Evolutionary conservation across 2,888 invertebrate genomes (phyloP).

Genomic region (Cheilosia impressa): DNA sequence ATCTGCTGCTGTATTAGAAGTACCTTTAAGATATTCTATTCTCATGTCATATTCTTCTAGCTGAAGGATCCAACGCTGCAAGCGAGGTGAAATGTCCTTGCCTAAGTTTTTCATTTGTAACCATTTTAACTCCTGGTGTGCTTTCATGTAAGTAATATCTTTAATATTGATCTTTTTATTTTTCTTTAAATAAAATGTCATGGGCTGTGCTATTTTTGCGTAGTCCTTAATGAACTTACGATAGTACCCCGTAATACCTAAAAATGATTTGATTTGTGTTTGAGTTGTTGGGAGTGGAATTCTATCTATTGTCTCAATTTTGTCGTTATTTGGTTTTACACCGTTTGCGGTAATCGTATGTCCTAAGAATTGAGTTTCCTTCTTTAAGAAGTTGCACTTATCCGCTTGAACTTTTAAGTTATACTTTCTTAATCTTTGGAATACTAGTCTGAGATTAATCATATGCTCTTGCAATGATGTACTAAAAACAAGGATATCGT

Average conservation of each 20-base stretch:
- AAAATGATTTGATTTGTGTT: conserved; percentile 76
- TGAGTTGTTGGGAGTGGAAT: conserved; percentile 75
- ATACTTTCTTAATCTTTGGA: conserved; percentile 41
- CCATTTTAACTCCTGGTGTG: conserved; percentile 28
- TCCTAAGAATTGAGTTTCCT: conserved; percentile 77
- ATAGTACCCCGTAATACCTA: conserved; percentile 43
- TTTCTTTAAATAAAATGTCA: too few species aligned
- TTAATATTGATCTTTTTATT: too few species aligned
- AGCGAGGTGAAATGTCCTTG: conserved; percentile 9
- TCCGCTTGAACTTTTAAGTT: too few species aligned
- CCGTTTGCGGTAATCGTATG: conserved; percentile 78
- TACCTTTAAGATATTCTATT: conserved; percentile 20
- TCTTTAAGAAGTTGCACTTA: conserved; percentile 76
- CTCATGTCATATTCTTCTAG: conserved; percentile 4
- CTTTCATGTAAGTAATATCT: too few species aligned
- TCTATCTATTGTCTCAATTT: conserved; percentile 76
- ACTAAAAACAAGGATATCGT: conserved; percentile 42
- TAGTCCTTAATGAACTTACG: conserved; percentile 47
- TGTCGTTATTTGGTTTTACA: conserved; percentile 78
- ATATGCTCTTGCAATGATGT: conserved; percentile 48
- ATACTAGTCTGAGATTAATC: conserved; percentile 72
- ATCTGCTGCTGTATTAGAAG: conserved; percentile 6
- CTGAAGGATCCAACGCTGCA: conserved; percentile 6
- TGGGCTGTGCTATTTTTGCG: too few species aligned
- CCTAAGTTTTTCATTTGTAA: conserved; percentile 5